phyloP scores from a whole-genome alignment of 2,113 vertebrate species.

The Plecturocebus donacophilus region DNA sequence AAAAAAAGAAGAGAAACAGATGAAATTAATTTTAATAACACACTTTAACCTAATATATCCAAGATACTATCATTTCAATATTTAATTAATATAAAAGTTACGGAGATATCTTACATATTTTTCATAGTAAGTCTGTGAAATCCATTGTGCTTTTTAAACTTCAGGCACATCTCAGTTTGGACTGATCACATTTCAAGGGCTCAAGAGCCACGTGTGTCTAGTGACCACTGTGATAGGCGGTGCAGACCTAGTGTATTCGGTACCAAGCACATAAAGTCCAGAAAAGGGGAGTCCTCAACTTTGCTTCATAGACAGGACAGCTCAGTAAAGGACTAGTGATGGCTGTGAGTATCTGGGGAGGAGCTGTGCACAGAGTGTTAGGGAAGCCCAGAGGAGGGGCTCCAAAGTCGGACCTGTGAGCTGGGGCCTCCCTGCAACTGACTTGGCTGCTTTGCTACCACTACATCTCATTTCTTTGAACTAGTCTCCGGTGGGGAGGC shows the following conservation, averaged over 20 bases:
- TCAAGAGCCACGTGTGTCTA: not conserved
- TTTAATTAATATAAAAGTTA: not conserved
- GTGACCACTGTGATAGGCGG: not conserved
- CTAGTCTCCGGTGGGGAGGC: constrained; percentile 25
- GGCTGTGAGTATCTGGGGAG: not conserved
- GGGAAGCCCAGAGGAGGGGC: not conserved
- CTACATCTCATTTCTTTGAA: constrained; percentile 45
- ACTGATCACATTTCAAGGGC: not conserved
- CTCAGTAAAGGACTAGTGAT: not conserved
- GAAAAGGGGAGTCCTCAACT: not conserved
- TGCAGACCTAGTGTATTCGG: not conserved
- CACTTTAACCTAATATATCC: not conserved
- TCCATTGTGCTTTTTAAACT: not conserved
- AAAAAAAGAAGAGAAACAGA: not conserved
- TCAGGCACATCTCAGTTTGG: not conserved
- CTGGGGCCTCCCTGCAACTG: not conserved
- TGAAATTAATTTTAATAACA: not conserved
- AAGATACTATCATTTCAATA: not conserved
- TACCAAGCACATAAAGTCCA: not conserved
- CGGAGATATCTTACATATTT: not conserved
- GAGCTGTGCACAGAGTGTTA: fast-evolving
- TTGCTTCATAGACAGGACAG: not conserved
- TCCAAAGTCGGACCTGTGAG: not conserved
- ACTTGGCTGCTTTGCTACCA: not conserved
- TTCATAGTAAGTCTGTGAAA: not conserved